phyloP scores from a whole-genome alignment of 2,113 vertebrate genomes.

The Micronycteris hirsuta region DNA sequence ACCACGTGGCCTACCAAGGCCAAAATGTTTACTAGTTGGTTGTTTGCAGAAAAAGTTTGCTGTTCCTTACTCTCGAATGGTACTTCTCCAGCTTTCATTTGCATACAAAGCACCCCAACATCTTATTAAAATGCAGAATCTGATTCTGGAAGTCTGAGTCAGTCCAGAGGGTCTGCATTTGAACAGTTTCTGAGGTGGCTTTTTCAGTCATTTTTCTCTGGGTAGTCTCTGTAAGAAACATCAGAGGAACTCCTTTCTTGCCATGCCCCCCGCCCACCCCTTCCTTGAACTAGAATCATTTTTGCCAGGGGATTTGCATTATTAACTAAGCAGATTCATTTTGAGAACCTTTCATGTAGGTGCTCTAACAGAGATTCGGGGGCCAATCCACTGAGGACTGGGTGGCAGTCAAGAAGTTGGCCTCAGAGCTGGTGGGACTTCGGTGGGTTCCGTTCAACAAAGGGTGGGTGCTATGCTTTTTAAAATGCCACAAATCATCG shows the following conservation, averaged over 20 bases:
- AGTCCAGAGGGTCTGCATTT: background rate
- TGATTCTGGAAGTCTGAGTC: background rate
- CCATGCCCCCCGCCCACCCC: too few species aligned
- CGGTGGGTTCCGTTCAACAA: background rate
- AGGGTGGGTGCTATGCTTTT: background rate
- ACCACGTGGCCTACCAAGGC: background rate
- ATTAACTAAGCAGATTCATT: background rate
- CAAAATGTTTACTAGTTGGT: background rate
- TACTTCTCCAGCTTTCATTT: background rate
- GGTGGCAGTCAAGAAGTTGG: background rate
- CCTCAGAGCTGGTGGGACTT: background rate
- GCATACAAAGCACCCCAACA: background rate
- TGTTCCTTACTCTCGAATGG: background rate
- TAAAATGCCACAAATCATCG: background rate
- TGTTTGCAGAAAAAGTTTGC: background rate
- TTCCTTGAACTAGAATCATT: background rate
- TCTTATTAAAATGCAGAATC: background rate
- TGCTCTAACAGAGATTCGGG: background rate
- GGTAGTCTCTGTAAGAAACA: background rate
- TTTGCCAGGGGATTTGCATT: background rate
- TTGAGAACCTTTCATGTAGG: background rate
- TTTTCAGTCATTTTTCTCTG: background rate
- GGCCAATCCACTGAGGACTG: background rate
- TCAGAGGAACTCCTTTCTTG: background rate
- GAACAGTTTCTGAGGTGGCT: background rate